Evolutionary conservation across 2,888 invertebrate species (phyloP).

Genomic region (Harpalus rubripes): DNA sequence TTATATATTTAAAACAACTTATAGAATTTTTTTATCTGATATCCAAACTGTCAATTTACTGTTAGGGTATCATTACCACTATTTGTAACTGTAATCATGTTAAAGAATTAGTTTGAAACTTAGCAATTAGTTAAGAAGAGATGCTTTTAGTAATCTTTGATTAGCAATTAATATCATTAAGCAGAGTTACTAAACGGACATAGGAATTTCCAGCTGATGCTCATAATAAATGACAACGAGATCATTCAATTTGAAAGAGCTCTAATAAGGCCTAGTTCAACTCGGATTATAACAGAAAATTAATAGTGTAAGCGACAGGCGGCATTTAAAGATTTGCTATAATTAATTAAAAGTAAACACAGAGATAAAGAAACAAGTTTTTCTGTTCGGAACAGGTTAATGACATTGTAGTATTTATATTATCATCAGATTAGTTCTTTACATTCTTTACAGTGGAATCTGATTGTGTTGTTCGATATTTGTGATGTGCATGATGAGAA

Average conservation of each 20-base stretch:
- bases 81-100: neutral
- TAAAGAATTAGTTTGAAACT: neutral
- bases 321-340: conserved; percentile 62
- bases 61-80: neutral
- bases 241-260: conserved; percentile 26
- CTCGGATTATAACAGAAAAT: conserved; percentile 43
- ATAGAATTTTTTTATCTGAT: neutral
- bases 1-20: neutral
- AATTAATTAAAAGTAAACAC: conserved; percentile 60
- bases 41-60: neutral
- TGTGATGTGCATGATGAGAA: conserved; percentile 31
- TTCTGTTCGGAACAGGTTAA: conserved; percentile 50
- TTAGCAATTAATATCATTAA: conserved; percentile 44
- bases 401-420: conserved; percentile 45
- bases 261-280: conserved; percentile 50
- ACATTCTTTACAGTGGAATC: conserved; percentile 29
- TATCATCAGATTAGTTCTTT: conserved; percentile 42
- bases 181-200: conserved; percentile 36
- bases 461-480: conserved; percentile 28
- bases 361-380: conserved; percentile 55
- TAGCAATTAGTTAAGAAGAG: conserved; percentile 9
- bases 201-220: conserved; percentile 48
- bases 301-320: conserved; percentile 53
- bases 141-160: conserved; percentile 9
- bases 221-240: conserved; percentile 54